Percentiles rank a stretch among this genome's conserved stretches.
Conservation (phyloP, 2,888 invertebrate species). For the Papilio gigon region DNA sequence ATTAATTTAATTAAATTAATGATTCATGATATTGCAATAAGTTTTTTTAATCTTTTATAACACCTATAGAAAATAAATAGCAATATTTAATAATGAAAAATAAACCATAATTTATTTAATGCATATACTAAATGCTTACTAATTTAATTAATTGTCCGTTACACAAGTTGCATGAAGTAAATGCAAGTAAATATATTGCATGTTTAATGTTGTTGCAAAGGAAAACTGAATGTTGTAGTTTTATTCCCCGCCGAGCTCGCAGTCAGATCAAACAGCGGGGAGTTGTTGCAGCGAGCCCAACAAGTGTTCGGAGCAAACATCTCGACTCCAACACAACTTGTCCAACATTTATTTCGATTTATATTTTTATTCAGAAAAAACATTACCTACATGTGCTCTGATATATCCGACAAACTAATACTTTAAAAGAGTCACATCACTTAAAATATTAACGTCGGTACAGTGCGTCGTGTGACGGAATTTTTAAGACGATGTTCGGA, state of each 20-base stretch:
- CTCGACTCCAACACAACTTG: constrained; percentile 41
- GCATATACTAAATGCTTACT: neutral
- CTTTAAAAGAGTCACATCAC: too few relatives aligned
- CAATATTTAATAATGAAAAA: neutral
- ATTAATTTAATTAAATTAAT: too few relatives aligned
- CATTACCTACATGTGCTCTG: neutral
- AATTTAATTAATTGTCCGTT: neutral
- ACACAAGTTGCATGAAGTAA: neutral
- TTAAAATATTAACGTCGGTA: too few relatives aligned
- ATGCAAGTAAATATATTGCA: neutral
- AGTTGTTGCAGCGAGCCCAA: constrained; percentile 51
- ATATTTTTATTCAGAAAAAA: constrained; percentile 8
- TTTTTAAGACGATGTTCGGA: too few relatives aligned
- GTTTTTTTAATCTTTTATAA: neutral
- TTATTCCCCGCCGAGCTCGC: constrained; percentile 57
- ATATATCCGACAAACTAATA: too few relatives aligned
- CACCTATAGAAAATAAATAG: neutral
- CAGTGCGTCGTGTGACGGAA: too few relatives aligned
- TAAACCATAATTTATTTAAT: neutral
- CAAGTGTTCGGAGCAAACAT: constrained; percentile 54
- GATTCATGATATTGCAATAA: too few relatives aligned
- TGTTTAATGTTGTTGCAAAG: neutral
- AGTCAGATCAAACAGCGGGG: constrained; percentile 58
- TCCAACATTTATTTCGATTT: constrained; percentile 39
- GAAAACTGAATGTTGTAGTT: constrained; percentile 45